Percentiles rank a stretch among this genome's conserved stretches.
phyloP scores from a whole-genome alignment of 2,888 invertebrate species.

The Sarcophaga rosellei region DNA sequence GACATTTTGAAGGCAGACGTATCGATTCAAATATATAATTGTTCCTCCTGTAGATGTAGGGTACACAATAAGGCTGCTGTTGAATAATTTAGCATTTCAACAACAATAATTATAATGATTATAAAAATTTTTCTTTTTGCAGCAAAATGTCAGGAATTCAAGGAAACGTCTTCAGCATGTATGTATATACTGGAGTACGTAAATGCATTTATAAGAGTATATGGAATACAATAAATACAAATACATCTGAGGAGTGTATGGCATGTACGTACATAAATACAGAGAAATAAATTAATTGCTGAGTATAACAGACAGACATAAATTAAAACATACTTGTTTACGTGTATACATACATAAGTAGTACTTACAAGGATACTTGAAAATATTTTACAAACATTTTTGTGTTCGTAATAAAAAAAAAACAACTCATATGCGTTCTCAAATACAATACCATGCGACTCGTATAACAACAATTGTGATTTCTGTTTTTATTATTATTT shows the following conservation, averaged over 20 bases:
- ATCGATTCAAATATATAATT: too few species aligned
- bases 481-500: neutral
- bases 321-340: neutral
- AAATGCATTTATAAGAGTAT: neutral
- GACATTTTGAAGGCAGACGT: too few species aligned
- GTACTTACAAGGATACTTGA: neutral
- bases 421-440: too few species aligned
- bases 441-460: too few species aligned
- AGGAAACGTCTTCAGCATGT: neutral
- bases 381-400: neutral
- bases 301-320: neutral
- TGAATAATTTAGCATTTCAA: too few species aligned
- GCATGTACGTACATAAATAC: neutral
- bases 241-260: too few species aligned
- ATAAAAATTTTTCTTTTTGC: too few species aligned
- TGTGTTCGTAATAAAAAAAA: neutral
- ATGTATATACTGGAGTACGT: neutral
- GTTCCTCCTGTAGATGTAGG: too few species aligned
- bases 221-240: neutral
- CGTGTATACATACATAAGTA: neutral
- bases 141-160: neutral
- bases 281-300: neutral
- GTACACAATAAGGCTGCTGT: too few species aligned
- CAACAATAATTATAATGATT: too few species aligned
- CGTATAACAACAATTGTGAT: conserved; percentile 21